Conservation (phyloP, 2,797 vertebrate genomes). For the Allobates femoralis region DNA sequence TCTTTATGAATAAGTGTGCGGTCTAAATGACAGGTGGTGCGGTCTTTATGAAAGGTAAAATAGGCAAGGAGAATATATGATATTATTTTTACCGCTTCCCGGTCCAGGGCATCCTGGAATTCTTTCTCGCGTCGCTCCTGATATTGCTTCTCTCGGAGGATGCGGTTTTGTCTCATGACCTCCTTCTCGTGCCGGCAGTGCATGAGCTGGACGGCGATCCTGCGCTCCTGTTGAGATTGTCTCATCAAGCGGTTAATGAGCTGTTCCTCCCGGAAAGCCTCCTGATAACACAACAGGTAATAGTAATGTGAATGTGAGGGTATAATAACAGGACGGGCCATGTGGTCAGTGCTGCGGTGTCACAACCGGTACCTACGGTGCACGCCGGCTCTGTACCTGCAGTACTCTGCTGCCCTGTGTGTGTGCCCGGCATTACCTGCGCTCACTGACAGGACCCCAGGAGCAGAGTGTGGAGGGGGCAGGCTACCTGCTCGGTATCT, state of each 20-base stretch:
- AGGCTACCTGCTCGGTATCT: too few relatives aligned
- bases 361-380: too few relatives aligned
- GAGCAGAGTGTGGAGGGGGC: too few relatives aligned
- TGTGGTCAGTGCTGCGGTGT: too few relatives aligned
- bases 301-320: background rate
- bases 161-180: slow-evolving; percentile 85
- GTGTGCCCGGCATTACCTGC: too few relatives aligned
- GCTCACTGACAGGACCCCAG: too few relatives aligned
- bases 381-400: too few relatives aligned
- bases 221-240: slow-evolving; percentile 88
- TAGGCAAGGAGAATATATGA: background rate
- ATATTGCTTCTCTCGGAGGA: slow-evolving; percentile 88
- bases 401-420: too few relatives aligned
- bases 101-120: slow-evolving; percentile 86
- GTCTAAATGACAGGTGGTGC: too few relatives aligned
- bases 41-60: too few relatives aligned
- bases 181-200: slow-evolving; percentile 89
- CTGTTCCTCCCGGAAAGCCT: slow-evolving; percentile 82
- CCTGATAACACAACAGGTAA: slow-evolving; percentile 71
- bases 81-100: slow-evolving; percentile 81
- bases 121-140: slow-evolving; percentile 84
- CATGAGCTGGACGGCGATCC: slow-evolving; percentile 87
- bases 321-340: too few relatives aligned
- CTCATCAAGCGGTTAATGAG: slow-evolving; percentile 86
- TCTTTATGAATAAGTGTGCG: too few relatives aligned